Evolutionary conservation across 1,140 invertebrate species (phyloP).

Genomic region (Drosophila kikkawai): DNA sequence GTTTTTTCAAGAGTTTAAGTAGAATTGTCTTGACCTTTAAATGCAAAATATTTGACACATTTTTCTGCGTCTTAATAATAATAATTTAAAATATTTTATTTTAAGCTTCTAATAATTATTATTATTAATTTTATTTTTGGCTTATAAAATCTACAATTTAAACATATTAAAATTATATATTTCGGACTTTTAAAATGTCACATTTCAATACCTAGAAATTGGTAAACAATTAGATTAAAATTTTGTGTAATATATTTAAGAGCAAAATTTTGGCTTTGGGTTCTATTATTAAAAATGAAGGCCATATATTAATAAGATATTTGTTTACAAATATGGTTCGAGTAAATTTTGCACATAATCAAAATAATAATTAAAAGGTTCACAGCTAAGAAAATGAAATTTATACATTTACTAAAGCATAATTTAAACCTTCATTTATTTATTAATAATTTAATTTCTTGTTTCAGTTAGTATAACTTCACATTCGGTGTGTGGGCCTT

Average conservation of each 20-base stretch:
- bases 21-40: not conserved
- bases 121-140: not conserved
- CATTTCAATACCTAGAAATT: not conserved
- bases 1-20: not conserved
- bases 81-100: no score
- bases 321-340: slow-evolving; percentile 6
- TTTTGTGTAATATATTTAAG: not conserved
- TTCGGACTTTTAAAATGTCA: not conserved
- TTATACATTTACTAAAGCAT: no score
- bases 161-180: not conserved
- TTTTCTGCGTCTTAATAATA: no score
- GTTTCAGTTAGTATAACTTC: slow-evolving; percentile 3
- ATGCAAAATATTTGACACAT: not conserved
- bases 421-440: not conserved
- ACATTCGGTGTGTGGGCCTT: slow-evolving; percentile 7
- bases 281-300: not conserved
- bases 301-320: not conserved
- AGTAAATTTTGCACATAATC: not conserved
- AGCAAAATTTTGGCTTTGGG: not conserved
- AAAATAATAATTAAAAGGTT: not conserved
- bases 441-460: not conserved
- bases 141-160: not conserved
- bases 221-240: not conserved
- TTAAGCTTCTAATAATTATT: no score
- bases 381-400: not conserved